Percentiles rank a stretch among this genome's conserved stretches.
Conservation (phyloP, 2,797 vertebrate genomes). For the Crenichthys baileyi region DNA sequence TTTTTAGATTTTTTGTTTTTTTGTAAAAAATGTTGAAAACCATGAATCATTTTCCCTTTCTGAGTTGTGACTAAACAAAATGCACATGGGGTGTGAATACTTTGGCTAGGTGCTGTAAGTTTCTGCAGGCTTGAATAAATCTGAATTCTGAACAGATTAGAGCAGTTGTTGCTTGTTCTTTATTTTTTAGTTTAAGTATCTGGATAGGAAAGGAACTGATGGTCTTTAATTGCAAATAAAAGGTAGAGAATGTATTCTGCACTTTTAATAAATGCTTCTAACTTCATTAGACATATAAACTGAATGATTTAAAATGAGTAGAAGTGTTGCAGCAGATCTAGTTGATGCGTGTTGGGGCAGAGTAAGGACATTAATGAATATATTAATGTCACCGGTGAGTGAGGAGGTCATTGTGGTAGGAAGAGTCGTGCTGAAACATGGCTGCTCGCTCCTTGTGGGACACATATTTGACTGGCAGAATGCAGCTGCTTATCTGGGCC, state of each 20-base stretch:
- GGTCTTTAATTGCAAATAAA: too few species aligned
- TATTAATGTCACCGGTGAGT: not conserved
- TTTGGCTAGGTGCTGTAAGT: not conserved
- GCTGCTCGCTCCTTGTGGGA: conserved; percentile 31
- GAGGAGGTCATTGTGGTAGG: conserved; percentile 27
- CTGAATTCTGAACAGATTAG: not conserved
- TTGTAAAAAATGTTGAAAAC: not conserved
- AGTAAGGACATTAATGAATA: conserved; percentile 17
- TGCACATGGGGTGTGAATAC: not conserved
- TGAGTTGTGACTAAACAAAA: not conserved
- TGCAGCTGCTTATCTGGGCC: conserved; percentile 52
- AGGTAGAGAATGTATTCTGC: too few species aligned
- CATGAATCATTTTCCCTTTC: not conserved
- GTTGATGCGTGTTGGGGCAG: not conserved
- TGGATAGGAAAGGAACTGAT: too few species aligned
- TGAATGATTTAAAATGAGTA: not conserved
- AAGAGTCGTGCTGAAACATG: conserved; percentile 36
- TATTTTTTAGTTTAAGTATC: too few species aligned
- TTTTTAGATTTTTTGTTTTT: not conserved
- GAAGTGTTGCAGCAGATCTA: not conserved
- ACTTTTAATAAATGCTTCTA: too few species aligned
- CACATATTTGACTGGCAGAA: conserved; percentile 61
- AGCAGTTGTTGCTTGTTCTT: not conserved
- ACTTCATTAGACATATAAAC: too few species aligned
- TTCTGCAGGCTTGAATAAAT: not conserved